These are phyloP conservation scores for Neuroterus valhalla DNA, from an alignment of 1,140 invertebrate species.

Conservation along the genomic window DNA sequence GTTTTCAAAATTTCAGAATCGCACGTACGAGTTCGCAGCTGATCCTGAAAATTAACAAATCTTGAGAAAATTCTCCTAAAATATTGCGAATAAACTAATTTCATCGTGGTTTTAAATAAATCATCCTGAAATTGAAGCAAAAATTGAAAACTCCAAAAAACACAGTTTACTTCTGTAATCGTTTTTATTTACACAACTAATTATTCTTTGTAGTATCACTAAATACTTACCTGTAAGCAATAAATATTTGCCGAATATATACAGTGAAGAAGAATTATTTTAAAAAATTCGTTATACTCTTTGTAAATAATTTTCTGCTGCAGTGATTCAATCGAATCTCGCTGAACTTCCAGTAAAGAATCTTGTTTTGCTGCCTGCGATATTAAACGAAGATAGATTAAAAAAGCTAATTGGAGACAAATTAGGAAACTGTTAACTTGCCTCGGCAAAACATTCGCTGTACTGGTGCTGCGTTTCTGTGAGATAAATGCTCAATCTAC, in stretches of 20 bases:
- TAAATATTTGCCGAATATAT: conserved; percentile 62
- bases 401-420: conserved; percentile 15
- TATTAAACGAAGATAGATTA: conserved; percentile 25
- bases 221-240: conserved; percentile 61
- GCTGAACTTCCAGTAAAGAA: conserved; percentile 64
- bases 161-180: not conserved
- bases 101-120: too few species aligned
- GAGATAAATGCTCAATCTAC: conserved; percentile 56
- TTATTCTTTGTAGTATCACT: conserved; percentile 10
- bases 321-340: conserved; percentile 60
- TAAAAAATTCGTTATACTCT: conserved; percentile 54
- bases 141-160: conserved; percentile 29
- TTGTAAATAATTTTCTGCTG: conserved; percentile 60
- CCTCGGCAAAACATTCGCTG: conserved; percentile 69
- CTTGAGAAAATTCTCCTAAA: not conserved
- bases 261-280: conserved; percentile 57
- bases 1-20: conserved; percentile 50
- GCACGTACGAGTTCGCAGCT: conserved; percentile 51
- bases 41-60: conserved; percentile 57
- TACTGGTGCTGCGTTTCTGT: conserved; percentile 68
- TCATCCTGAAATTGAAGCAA: not conserved
- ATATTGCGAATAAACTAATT: too few species aligned
- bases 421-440: conserved; percentile 43
- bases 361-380: conserved; percentile 65
- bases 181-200: conserved; percentile 29